A percentile compares a stretch with the other conserved stretches of the same genome.
These are phyloP conservation scores for Morpho helenor DNA, from an alignment of 2,888 invertebrate genomes.

Conservation along the genomic window DNA sequence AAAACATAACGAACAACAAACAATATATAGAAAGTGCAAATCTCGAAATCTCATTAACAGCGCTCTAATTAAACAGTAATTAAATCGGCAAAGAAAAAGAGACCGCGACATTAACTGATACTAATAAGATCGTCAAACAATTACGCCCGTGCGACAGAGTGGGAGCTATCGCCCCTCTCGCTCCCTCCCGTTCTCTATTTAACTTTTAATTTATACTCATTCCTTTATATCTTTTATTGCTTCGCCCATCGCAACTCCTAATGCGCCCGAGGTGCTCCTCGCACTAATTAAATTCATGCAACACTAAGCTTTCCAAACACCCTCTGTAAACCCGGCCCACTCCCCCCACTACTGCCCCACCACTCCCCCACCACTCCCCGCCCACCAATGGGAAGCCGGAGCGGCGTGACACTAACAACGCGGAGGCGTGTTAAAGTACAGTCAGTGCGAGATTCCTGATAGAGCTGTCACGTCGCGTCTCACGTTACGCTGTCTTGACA, in stretches of 20 bases:
- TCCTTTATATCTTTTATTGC: conserved; percentile 80
- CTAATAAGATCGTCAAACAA: conserved; percentile 80
- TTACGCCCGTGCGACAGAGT: conserved; percentile 62
- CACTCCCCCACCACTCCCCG: conserved; percentile 35
- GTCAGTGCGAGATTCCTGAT: conserved; percentile 71
- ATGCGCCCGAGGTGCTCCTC: conserved; percentile 78
- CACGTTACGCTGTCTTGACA: conserved; percentile 75
- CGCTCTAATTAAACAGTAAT: conserved; percentile 75
- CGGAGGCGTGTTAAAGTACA: conserved; percentile 44
- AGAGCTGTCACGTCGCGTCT: conserved; percentile 76
- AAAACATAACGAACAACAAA: conserved; percentile 34
- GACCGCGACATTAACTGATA: conserved; percentile 77
- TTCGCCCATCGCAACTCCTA: conserved; percentile 79
- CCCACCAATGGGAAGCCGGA: conserved; percentile 43
- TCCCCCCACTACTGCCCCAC: conserved; percentile 40
- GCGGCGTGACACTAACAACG: conserved; percentile 36
- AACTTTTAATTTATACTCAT: conserved; percentile 80
- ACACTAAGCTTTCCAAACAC: conserved; percentile 67
- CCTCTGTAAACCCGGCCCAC: conserved; percentile 41
- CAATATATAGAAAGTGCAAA: conserved; percentile 40
- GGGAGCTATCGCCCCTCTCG: conserved; percentile 41
- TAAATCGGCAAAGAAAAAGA: conserved; percentile 76
- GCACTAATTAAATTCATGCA: conserved; percentile 79
- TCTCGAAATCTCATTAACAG: conserved; percentile 64
- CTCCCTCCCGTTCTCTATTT: conserved; percentile 68